These are phyloP conservation scores for Drosophila ezoana DNA, from an alignment of 2,888 invertebrate genomes.

Conservation along the genomic window DNA sequence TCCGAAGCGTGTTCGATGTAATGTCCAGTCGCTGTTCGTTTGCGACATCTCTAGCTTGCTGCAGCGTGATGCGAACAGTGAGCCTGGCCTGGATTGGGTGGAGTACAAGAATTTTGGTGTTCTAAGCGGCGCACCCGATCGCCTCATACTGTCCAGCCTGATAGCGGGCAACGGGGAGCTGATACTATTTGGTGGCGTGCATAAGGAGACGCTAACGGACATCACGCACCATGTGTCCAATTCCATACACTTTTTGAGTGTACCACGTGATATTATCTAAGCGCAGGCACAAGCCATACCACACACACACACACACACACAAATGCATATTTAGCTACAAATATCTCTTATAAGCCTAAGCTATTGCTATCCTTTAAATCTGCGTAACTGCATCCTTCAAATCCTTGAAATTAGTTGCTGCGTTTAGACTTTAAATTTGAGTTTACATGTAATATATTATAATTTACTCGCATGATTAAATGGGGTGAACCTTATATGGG, in stretches of 20 bases:
- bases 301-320: not conserved
- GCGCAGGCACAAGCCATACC: slow-evolving; percentile 33
- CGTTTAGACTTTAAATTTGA: slow-evolving; percentile 45
- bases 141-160: slow-evolving; percentile 95
- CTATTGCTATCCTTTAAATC: slow-evolving; percentile 21
- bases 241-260: slow-evolving; percentile 90
- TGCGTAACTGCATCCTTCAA: slow-evolving; percentile 12
- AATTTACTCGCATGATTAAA: slow-evolving; percentile 36
- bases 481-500: slow-evolving; percentile 15
- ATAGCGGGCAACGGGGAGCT: slow-evolving; percentile 96
- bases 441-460: slow-evolving; percentile 40
- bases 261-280: slow-evolving; percentile 89
- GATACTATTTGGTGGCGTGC: slow-evolving; percentile 98
- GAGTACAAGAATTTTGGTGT: slow-evolving; percentile 87
- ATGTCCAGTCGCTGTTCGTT: slow-evolving; percentile 93
- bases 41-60: slow-evolving; percentile 92
- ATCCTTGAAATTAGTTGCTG: slow-evolving; percentile 34
- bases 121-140: slow-evolving; percentile 91
- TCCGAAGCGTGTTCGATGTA: slow-evolving; percentile 88
- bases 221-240: slow-evolving; percentile 90
- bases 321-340: slow-evolving; percentile 21
- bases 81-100: slow-evolving; percentile 85
- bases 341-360: slow-evolving; percentile 31
- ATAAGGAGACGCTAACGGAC: slow-evolving; percentile 89
- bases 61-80: slow-evolving; percentile 85